Evolutionary conservation across 2,113 vertebrate genomes (phyloP).

Genomic region (Herpetotheres cachinnans): DNA sequence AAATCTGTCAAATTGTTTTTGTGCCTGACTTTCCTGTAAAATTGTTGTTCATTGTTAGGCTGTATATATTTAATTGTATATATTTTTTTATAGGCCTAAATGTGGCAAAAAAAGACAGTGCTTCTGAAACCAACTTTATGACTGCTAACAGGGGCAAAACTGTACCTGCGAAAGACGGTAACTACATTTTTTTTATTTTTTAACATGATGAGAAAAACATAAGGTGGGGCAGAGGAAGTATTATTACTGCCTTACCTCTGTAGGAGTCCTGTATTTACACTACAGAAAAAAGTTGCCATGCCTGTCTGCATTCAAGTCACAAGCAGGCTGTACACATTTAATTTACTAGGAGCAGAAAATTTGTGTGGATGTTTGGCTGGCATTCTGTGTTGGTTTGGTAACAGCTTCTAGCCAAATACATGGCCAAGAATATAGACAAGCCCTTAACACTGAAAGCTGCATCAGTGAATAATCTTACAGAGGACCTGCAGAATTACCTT

Average conservation of each 20-base stretch:
- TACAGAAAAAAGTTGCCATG: not conserved
- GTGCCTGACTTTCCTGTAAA: not conserved
- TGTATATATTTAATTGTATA: not conserved
- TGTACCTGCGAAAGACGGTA: constrained; percentile 70
- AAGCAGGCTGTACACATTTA: not conserved
- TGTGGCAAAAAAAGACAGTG: constrained; percentile 61
- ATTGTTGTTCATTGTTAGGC: not conserved
- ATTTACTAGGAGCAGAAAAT: not conserved
- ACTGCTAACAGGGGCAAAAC: constrained; percentile 52
- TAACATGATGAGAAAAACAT: not conserved
- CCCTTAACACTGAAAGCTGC: not conserved
- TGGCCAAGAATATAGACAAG: not conserved
- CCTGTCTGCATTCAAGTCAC: not conserved
- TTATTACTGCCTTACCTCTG: not conserved
- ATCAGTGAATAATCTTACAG: not conserved
- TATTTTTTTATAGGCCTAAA: constrained; percentile 65
- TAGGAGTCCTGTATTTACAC: not conserved
- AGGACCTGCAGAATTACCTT: not conserved
- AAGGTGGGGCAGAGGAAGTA: not conserved
- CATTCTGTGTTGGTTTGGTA: not conserved
- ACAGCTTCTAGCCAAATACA: not conserved
- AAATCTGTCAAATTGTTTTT: not conserved
- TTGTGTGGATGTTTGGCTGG: not conserved
- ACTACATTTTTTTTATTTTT: not conserved
- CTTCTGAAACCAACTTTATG: constrained; percentile 49